Percentiles rank a stretch among this genome's conserved stretches.
phyloP scores from a whole-genome alignment of 2,797 vertebrate genomes.

The Decapterus maruadsi region DNA sequence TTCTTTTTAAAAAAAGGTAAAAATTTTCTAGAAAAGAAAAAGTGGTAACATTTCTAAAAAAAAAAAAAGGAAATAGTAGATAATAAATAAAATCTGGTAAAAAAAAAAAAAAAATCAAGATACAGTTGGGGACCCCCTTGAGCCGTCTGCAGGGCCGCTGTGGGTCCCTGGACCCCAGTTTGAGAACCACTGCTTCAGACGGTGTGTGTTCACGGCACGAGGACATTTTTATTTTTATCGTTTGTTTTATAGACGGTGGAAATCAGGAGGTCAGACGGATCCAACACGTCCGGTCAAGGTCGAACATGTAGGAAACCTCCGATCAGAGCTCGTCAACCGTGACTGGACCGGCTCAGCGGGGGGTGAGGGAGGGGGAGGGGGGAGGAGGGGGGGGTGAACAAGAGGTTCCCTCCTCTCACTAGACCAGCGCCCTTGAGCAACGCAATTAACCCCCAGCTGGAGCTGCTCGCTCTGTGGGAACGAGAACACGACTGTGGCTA shows the following conservation, averaged over 20 bases:
- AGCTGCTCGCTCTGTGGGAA: conserved; percentile 38
- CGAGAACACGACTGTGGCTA: conserved; percentile 3
- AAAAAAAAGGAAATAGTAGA: too few species aligned
- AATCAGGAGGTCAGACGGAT: neutral
- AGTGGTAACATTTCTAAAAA: too few species aligned
- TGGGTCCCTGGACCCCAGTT: too few species aligned
- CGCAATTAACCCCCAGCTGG: conserved; percentile 58
- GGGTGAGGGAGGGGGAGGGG: conserved; percentile 15
- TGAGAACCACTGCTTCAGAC: too few species aligned
- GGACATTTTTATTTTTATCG: neutral
- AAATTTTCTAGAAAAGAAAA: too few species aligned
- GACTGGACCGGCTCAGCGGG: neutral
- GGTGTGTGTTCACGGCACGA: too few species aligned
- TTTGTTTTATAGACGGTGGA: conserved; percentile 14
- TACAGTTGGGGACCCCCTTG: too few species aligned
- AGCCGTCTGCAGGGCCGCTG: too few species aligned
- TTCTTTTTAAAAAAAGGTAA: too few species aligned
- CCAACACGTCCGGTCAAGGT: conserved; percentile 12
- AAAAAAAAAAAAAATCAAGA: too few species aligned
- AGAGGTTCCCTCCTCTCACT: conserved; percentile 18
- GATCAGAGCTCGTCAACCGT: neutral
- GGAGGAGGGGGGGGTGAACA: conserved; percentile 27
- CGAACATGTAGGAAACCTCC: conserved; percentile 2
- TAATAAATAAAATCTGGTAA: too few species aligned
- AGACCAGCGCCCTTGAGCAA: conserved; percentile 58